Conservation (phyloP, 1,140 invertebrate genomes). For the Idris sp. region DNA sequence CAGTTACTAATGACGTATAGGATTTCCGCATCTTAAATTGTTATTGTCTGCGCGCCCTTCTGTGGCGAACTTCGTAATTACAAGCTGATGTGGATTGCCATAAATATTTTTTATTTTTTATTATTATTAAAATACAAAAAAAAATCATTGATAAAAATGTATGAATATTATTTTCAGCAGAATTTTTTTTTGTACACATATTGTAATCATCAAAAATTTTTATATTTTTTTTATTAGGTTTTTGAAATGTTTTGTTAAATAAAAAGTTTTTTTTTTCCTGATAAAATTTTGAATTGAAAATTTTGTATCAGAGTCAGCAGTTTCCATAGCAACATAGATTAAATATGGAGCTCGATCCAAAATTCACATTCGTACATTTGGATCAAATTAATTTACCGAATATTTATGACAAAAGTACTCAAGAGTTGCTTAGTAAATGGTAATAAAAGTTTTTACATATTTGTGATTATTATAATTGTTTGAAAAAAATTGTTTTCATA, state of each 20-base stretch:
- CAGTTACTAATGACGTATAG: conserved; percentile 60
- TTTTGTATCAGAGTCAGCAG: too few species aligned
- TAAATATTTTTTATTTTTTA: conserved; percentile 16
- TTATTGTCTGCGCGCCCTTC: conserved; percentile 52
- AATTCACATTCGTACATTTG: conserved; percentile 72
- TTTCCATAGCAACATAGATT: conserved; percentile 36
- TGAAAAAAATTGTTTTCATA: too few species aligned
- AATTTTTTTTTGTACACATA: too few species aligned
- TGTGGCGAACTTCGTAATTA: conserved; percentile 49
- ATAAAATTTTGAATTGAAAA: too few species aligned
- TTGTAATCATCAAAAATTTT: too few species aligned
- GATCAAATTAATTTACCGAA: conserved; percentile 63
- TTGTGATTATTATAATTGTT: too few species aligned
- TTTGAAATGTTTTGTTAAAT: too few species aligned
- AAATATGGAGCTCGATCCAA: conserved; percentile 71
- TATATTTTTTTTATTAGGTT: too few species aligned
- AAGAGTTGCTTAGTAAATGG: conserved; percentile 74
- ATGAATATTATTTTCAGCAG: too few species aligned
- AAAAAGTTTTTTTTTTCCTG: too few species aligned
- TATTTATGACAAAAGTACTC: conserved; percentile 65
- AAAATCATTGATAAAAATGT: too few species aligned
- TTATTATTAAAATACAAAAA: conserved; percentile 6
- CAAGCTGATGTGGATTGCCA: conserved; percentile 27
- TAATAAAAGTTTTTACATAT: conserved; percentile 52
- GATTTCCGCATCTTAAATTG: conserved; percentile 58